Conservation (phyloP, 2,113 vertebrate genomes). For the Scytalopus superciliaris region DNA sequence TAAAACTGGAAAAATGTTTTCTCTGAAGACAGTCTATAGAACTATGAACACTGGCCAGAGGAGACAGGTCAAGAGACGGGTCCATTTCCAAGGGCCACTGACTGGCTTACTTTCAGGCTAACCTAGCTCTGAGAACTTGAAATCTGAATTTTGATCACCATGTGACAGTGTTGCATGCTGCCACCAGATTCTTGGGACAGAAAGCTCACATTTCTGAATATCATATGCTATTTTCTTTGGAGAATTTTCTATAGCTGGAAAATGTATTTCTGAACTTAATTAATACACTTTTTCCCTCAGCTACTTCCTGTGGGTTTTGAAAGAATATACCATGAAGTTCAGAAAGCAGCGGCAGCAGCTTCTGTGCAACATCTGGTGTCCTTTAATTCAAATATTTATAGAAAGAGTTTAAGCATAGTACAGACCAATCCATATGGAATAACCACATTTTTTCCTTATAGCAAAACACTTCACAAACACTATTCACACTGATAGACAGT, state of each 20-base stretch:
- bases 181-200: conserved; percentile 35
- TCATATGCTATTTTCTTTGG: conserved; percentile 50
- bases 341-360: conserved; percentile 51
- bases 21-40: not conserved
- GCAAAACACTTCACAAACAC: conserved; percentile 3
- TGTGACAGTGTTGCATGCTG: not conserved
- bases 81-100: not conserved
- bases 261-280: conserved; percentile 68
- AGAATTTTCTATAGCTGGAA: conserved; percentile 39
- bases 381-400: conserved; percentile 58
- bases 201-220: conserved; percentile 28
- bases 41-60: not conserved
- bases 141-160: not conserved
- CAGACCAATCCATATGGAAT: conserved; percentile 11
- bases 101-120: not conserved
- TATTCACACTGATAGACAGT: not conserved
- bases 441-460: conserved; percentile 8
- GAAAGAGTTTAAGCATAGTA: conserved; percentile 23
- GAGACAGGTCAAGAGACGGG: not conserved
- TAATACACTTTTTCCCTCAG: conserved; percentile 52
- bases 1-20: not conserved
- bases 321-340: conserved; percentile 50
- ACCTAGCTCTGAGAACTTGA: not conserved
- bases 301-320: conserved; percentile 63
- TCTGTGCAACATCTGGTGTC: conserved; percentile 63